Percentiles rank a stretch among this genome's conserved stretches.
Conservation (phyloP, 1,140 invertebrate species). For the Drosophila jambulina region DNA sequence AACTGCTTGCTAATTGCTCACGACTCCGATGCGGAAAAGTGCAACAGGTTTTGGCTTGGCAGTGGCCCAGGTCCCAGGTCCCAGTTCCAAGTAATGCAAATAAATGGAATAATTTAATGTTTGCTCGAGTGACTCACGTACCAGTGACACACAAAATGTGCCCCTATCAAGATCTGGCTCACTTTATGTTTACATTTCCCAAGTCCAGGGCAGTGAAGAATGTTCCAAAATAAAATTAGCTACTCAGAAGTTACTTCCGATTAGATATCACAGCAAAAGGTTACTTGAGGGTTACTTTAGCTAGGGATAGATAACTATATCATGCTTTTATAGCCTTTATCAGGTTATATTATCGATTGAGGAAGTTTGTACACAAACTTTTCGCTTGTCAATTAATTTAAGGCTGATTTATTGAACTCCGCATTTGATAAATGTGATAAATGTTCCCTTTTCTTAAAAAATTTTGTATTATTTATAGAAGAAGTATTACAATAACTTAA, state of each 20-base stretch:
- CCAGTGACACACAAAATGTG: slow-evolving; percentile 14
- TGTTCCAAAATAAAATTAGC: slow-evolving; percentile 21
- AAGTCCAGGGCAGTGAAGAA: slow-evolving; percentile 1
- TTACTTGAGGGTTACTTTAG: slow-evolving; percentile 2
- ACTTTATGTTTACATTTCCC: slow-evolving; percentile 30
- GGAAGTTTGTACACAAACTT: slow-evolving; percentile 1
- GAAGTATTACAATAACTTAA: no score
- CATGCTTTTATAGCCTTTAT: background rate
- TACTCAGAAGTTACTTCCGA: slow-evolving; percentile 13
- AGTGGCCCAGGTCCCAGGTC: background rate
- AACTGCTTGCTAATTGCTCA: slow-evolving; percentile 72
- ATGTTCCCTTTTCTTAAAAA: no score
- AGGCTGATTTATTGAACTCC: background rate
- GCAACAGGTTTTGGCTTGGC: slow-evolving; percentile 65
- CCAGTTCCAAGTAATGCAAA: slow-evolving; percentile 19
- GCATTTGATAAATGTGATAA: background rate
- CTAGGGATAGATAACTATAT: slow-evolving; percentile 16
- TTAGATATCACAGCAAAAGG: slow-evolving; percentile 3
- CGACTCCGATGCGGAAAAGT: slow-evolving; percentile 73
- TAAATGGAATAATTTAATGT: slow-evolving; percentile 40
- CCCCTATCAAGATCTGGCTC: slow-evolving; percentile 29
- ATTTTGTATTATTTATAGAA: no score
- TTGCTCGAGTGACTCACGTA: slow-evolving; percentile 29
- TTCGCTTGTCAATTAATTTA: background rate
- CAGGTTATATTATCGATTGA: slow-evolving; percentile 7